Evolutionary conservation across 2,888 invertebrate species (phyloP).

Genomic region (Petrophora chlorosata): DNA sequence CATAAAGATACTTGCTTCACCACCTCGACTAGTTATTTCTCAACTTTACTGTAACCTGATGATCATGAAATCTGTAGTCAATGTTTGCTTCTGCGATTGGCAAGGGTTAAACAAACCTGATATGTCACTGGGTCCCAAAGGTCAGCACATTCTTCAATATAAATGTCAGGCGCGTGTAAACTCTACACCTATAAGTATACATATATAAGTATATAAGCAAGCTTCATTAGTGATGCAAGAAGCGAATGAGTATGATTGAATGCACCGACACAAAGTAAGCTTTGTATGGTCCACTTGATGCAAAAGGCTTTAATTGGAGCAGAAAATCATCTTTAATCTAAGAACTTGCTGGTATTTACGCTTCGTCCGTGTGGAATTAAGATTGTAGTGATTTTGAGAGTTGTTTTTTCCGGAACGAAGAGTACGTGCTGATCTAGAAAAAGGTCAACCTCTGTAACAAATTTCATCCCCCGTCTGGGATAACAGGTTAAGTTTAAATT

Average conservation of each 20-base stretch:
- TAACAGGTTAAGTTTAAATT: too few species aligned
- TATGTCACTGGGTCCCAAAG: slow-evolving; percentile 25
- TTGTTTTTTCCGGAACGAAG: too few species aligned
- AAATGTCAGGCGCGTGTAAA: slow-evolving; percentile 24
- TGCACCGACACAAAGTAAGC: slow-evolving; percentile 17
- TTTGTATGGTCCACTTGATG: slow-evolving; percentile 22
- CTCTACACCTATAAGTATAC: slow-evolving; percentile 4
- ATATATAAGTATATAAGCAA: slow-evolving; percentile 3
- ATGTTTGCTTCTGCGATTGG: too few species aligned
- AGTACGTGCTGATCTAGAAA: too few species aligned
- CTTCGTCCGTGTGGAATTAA: neutral
- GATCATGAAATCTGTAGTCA: too few species aligned
- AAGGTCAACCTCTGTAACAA: too few species aligned
- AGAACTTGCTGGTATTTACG: neutral
- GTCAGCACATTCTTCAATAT: slow-evolving; percentile 17
- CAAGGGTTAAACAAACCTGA: slow-evolving; percentile 9
- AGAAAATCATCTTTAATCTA: slow-evolving; percentile 2
- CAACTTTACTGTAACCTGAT: too few species aligned
- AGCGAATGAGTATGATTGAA: slow-evolving; percentile 25
- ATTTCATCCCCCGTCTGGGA: too few species aligned
- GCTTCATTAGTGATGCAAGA: slow-evolving; percentile 31
- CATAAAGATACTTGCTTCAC: too few species aligned
- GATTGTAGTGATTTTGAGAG: too few species aligned
- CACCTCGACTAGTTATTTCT: too few species aligned
- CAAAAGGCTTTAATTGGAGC: slow-evolving; percentile 15